Conservation (phyloP, 1,140 invertebrate genomes). For the Aphis craccivora region DNA sequence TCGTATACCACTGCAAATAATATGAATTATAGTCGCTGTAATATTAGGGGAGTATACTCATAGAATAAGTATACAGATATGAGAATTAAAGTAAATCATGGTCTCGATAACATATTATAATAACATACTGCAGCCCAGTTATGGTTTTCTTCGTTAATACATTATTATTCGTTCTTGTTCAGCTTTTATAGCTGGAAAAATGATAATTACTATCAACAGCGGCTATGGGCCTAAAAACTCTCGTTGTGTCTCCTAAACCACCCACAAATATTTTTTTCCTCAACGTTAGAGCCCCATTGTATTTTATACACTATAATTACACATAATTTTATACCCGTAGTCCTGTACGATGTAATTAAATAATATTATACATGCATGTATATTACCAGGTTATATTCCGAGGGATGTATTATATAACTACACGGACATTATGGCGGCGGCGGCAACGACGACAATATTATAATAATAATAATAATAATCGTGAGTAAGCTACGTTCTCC, state of each 20-base stretch:
- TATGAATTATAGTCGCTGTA: neutral
- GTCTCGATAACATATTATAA: neutral
- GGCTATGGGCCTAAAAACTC: neutral
- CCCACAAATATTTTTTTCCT: conserved; percentile 23
- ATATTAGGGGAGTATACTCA: neutral
- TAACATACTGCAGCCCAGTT: neutral
- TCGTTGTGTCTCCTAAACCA: neutral
- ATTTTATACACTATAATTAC: too few relatives aligned
- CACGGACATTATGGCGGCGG: neutral
- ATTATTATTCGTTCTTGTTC: too few relatives aligned
- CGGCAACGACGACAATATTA: too few relatives aligned
- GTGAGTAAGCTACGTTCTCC: neutral
- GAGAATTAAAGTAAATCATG: neutral
- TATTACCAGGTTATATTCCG: neutral
- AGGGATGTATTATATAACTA: neutral
- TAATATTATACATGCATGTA: neutral
- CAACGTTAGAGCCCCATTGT: neutral
- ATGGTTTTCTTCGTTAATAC: too few relatives aligned
- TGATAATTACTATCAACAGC: neutral
- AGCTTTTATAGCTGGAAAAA: neutral
- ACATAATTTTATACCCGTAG: too few relatives aligned
- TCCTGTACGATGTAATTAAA: neutral
- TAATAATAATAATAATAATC: neutral
- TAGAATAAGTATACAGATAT: neutral
- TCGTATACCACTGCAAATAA: neutral